Conservation (phyloP, 2,113 vertebrate species). For the Butorides virescens region DNA sequence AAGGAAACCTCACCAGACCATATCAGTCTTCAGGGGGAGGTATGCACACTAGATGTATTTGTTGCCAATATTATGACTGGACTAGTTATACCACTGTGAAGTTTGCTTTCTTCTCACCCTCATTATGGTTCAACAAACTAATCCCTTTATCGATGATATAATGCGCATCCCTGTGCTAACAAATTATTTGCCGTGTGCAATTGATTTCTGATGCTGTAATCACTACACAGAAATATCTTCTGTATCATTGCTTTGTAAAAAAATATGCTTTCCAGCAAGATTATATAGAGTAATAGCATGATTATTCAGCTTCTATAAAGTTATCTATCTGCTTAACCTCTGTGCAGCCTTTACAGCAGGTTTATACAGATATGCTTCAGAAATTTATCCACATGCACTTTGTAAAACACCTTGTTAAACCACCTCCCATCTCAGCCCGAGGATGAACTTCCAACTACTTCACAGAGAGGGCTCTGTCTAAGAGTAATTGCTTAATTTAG, state of each 20-base stretch:
- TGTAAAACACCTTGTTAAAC: slow-evolving; percentile 49
- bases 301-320: slow-evolving; percentile 37
- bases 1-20: background rate
- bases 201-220: slow-evolving; percentile 33
- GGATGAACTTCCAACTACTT: background rate
- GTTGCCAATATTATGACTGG: slow-evolving; percentile 11
- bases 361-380: slow-evolving; percentile 57
- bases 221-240: slow-evolving; percentile 33
- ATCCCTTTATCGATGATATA: slow-evolving; percentile 24
- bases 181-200: slow-evolving; percentile 29
- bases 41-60: background rate
- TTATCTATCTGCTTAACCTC: slow-evolving; percentile 56
- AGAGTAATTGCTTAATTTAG: slow-evolving; percentile 58
- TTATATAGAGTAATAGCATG: slow-evolving; percentile 26
- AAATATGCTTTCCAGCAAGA: slow-evolving; percentile 30
- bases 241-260: slow-evolving; percentile 41
- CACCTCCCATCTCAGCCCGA: slow-evolving; percentile 17
- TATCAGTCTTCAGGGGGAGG: background rate
- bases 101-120: slow-evolving; percentile 28
- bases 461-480: slow-evolving; percentile 3
- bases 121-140: slow-evolving; percentile 40
- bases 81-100: background rate
- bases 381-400: slow-evolving; percentile 39
- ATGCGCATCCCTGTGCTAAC: background rate
- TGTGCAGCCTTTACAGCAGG: slow-evolving; percentile 39